A percentile compares a stretch with the other conserved stretches of the same genome.
phyloP scores from a whole-genome alignment of 2,888 invertebrate species.

The Acleris sparsana region DNA sequence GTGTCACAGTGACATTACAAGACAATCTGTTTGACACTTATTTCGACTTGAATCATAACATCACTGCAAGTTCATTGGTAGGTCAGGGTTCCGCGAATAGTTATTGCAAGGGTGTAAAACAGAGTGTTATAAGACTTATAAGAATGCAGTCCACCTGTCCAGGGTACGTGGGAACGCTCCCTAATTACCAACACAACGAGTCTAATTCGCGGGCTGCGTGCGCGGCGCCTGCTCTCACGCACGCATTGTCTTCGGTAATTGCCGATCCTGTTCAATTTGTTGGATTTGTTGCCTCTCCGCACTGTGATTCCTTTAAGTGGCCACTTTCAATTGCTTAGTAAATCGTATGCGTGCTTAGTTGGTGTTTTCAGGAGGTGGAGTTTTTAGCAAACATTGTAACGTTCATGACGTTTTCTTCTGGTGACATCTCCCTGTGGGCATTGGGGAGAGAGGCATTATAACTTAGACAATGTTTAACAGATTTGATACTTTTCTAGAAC shows the following conservation, averaged over 20 bases:
- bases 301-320: slow-evolving; percentile 82
- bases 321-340: slow-evolving; percentile 79
- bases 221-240: slow-evolving; percentile 78
- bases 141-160: slow-evolving; percentile 54
- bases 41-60: too few relatives aligned
- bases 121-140: slow-evolving; percentile 37
- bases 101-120: slow-evolving; percentile 5
- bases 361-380: slow-evolving; percentile 18
- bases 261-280: slow-evolving; percentile 82
- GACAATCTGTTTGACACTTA: too few relatives aligned
- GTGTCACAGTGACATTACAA: too few relatives aligned
- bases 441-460: too few relatives aligned
- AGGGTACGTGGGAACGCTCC: slow-evolving; percentile 74
- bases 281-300: slow-evolving; percentile 75
- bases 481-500: too few relatives aligned
- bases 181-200: slow-evolving; percentile 81
- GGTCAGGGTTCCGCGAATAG: too few relatives aligned
- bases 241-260: slow-evolving; percentile 83
- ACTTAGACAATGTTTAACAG: too few relatives aligned
- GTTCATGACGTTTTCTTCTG: not conserved
- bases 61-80: too few relatives aligned
- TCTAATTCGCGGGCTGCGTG: slow-evolving; percentile 82
- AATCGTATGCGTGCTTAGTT: slow-evolving; percentile 65
- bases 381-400: slow-evolving; percentile 25
- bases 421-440: too few relatives aligned